A percentile compares a stretch with the other conserved stretches of the same genome.
Evolutionary conservation across 2,888 invertebrate species (phyloP).

Genomic region (Tipula helvola): DNA sequence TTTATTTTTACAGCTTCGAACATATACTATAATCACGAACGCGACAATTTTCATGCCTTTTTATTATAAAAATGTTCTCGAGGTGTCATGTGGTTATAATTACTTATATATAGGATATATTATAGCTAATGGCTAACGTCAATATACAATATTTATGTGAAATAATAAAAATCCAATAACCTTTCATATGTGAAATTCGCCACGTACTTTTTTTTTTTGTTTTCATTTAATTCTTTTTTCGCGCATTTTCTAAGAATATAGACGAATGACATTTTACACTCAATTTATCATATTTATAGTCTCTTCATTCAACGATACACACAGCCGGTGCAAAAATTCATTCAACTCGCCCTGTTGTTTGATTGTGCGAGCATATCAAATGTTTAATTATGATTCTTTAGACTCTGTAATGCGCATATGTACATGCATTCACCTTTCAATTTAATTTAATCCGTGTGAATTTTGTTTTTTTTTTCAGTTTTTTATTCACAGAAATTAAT

Average conservation of each 20-base stretch:
- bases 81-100: not conserved
- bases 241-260: not conserved
- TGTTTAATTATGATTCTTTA: not conserved
- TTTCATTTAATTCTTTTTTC: no score
- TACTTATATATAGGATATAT: not conserved
- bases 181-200: not conserved
- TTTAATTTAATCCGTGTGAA: not conserved
- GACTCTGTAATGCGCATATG: not conserved
- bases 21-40: not conserved
- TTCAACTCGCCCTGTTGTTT: not conserved
- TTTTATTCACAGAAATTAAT: not conserved
- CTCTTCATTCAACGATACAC: not conserved
- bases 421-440: not conserved
- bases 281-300: not conserved
- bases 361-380: not conserved
- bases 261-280: not conserved
- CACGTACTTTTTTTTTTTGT: not conserved
- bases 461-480: not conserved
- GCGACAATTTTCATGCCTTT: not conserved
- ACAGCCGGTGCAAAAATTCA: not conserved
- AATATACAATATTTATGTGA: not conserved
- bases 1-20: not conserved
- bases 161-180: not conserved
- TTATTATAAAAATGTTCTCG: not conserved
- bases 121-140: not conserved